Evolutionary conservation across 1,140 invertebrate genomes (phyloP), one percentile per base, ranked within the genome.

Genomic region (Pentalonia nigronervosa): DNA sequence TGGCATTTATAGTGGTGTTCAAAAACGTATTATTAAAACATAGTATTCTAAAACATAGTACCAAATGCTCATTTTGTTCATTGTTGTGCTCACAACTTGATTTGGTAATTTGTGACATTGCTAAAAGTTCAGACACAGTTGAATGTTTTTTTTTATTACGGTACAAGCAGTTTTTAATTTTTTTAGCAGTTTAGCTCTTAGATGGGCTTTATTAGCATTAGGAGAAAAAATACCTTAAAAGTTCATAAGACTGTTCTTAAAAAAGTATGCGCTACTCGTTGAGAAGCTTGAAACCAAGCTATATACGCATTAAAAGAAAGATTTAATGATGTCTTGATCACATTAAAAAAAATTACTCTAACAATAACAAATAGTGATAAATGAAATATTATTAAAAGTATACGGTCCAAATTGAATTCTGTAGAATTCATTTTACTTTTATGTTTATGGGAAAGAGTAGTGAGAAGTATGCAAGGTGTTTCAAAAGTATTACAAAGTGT

Each of bases 11-110:
- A 93, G 90, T 76, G 93, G 93, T 45, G 91, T 94, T 94, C 94
- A 94, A 93, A 48, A 23, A 83, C 94, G 94, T 93, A 94, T 94
- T 90, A n/a, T n/a, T n/a, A n/a, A n/a, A n/a, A n/a, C n/a, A n/a
- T n/a, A n/a, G n/a, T n/a, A n/a, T n/a, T n/a, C n/a, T 94, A 94
- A 94, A 93, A 94, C 56, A 56, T 86, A 17, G 94, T 92, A 36
- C 94, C 94, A 41, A 83, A 94, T 93, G 94, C 94, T 36, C 30
- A 94, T 50, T 94, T 94, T 93, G 90, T 94, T 25, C 94, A 94
- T 92, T 94, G 94, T 83, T 50, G 93, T 34, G 94, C 93, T 30
- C 94, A 94, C 87, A 90, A 88, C 17, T 60, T 94, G 36, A 94
- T 93, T 81, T 94, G 56, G 93, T 94, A 36, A 76, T 76, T n/a